phyloP scores from a whole-genome alignment of 92 coral and sea anemone genomes.

The Bergia sp. region DNA sequence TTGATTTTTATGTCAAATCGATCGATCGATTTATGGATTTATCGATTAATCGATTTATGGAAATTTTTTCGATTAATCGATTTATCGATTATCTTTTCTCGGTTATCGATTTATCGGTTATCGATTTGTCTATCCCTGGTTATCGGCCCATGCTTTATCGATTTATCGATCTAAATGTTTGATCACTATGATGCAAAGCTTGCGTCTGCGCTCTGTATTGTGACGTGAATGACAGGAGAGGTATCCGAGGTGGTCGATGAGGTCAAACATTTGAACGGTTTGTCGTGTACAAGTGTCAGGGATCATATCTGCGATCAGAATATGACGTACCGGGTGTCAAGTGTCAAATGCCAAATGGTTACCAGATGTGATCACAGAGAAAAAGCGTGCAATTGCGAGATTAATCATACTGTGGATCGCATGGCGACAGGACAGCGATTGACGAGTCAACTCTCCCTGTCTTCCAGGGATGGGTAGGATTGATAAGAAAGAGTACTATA shows the following conservation, averaged over 20 bases:
- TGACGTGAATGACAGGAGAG: constrained; percentile 15
- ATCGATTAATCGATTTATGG: constrained; percentile 17
- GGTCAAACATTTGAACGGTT: constrained; percentile 8
- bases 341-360: constrained; percentile 13
- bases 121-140: constrained; percentile 8
- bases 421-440: constrained; percentile 27
- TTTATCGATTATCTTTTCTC: constrained; percentile 9
- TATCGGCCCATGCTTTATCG: constrained; percentile 27
- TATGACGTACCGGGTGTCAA: constrained; percentile 25
- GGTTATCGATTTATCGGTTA: not conserved
- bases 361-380: constrained; percentile 25
- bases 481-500: constrained; percentile 2
- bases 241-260: constrained; percentile 24
- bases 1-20: constrained; percentile 14
- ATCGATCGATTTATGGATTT: no score
- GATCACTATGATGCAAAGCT: constrained; percentile 10
- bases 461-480: constrained; percentile 7
- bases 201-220: constrained; percentile 14
- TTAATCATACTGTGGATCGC: constrained; percentile 16
- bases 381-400: constrained; percentile 22
- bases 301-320: constrained; percentile 20
- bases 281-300: constrained; percentile 16
- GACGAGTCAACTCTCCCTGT: constrained; percentile 11
- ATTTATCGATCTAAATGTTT: constrained; percentile 2
- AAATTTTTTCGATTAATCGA: constrained; percentile 5